These are phyloP conservation scores for Chrysina gloriosa DNA, from an alignment of 2,888 invertebrate genomes.

Conservation along the genomic window DNA sequence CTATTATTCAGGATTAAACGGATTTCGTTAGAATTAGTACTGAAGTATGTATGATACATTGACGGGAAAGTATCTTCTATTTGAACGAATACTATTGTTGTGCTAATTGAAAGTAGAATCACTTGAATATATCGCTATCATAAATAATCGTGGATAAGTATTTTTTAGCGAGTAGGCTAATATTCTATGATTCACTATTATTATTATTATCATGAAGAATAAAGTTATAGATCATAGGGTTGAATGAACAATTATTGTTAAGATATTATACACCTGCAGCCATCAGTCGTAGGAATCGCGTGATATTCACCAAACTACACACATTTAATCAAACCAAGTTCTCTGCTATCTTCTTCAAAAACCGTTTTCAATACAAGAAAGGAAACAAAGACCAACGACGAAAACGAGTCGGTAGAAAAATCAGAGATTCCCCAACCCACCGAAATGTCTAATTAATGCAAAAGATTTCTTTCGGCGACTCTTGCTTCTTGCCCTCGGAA, in stretches of 20 bases:
- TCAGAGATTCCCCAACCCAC: neutral
- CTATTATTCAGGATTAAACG: neutral
- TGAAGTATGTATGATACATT: neutral
- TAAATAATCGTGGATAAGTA: too few relatives aligned
- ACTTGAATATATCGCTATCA: too few relatives aligned
- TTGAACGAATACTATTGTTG: neutral
- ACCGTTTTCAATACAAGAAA: neutral
- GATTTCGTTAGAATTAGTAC: neutral
- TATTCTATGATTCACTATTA: too few relatives aligned
- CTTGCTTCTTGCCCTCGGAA: conserved; percentile 10
- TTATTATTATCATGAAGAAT: too few relatives aligned
- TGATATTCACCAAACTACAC: too few relatives aligned
- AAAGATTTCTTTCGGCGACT: conserved; percentile 21
- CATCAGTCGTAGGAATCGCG: too few relatives aligned
- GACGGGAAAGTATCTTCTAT: neutral
- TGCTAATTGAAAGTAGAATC: neutral
- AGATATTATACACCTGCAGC: too few relatives aligned
- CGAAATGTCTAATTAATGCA: conserved; percentile 17
- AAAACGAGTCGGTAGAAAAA: conserved; percentile 9
- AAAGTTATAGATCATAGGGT: too few relatives aligned
- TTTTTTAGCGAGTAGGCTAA: too few relatives aligned
- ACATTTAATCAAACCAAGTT: too few relatives aligned
- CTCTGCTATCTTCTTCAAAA: neutral
- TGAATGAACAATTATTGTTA: too few relatives aligned
- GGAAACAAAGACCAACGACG: neutral